Percentiles rank a stretch among this genome's conserved stretches.
These are phyloP conservation scores for Tricholauxania praeusta DNA, from an alignment of 2,888 invertebrate genomes.

Conservation along the genomic window DNA sequence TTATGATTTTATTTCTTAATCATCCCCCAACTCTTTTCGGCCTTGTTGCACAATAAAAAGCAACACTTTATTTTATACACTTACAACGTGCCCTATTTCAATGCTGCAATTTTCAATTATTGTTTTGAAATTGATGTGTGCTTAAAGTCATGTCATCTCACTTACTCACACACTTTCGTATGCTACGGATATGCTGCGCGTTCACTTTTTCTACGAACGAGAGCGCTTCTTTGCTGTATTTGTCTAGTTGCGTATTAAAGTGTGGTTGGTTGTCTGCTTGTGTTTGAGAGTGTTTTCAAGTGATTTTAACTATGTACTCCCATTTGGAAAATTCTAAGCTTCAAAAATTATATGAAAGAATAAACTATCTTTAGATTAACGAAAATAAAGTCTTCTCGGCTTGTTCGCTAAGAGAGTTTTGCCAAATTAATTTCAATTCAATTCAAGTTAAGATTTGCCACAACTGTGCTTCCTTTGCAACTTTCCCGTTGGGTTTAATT, in stretches of 20 bases:
- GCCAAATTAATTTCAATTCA: too few species aligned
- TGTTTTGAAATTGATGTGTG: conserved; percentile 59
- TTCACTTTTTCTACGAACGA: not conserved
- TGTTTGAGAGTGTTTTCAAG: not conserved
- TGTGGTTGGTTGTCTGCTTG: conserved; percentile 5
- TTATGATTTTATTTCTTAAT: too few species aligned
- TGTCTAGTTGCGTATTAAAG: not conserved
- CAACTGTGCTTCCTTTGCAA: too few species aligned
- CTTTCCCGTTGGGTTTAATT: not conserved
- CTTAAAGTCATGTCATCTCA: conserved; percentile 53
- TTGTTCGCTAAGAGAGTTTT: too few species aligned
- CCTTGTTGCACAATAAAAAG: conserved; percentile 41
- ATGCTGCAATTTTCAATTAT: conserved; percentile 60
- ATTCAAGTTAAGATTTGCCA: too few species aligned
- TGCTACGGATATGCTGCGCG: too few species aligned
- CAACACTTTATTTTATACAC: conserved; percentile 39
- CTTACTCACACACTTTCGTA: conserved; percentile 34
- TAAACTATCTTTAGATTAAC: too few species aligned
- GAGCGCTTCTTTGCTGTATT: not conserved
- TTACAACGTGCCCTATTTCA: conserved; percentile 35
- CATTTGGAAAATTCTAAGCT: too few species aligned
- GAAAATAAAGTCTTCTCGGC: too few species aligned
- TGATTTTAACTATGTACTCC: too few species aligned
- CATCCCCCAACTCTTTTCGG: not conserved
- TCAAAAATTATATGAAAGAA: too few species aligned